A percentile compares a stretch with the other conserved stretches of the same genome.
Evolutionary conservation across 2,888 invertebrate genomes (phyloP).

Genomic region (Netelia fuscicornis): DNA sequence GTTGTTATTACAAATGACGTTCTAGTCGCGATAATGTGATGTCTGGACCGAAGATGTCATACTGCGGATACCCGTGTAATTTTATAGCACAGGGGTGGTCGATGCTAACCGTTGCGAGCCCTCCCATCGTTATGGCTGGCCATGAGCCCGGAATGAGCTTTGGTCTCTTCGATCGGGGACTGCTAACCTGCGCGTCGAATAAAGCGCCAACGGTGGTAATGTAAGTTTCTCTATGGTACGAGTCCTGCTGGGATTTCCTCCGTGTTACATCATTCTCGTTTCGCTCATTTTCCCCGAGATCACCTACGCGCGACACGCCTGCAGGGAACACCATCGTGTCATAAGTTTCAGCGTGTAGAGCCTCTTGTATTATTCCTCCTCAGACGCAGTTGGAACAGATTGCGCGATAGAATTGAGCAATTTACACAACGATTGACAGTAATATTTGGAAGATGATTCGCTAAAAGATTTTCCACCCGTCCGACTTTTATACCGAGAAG

Average conservation of each 20-base stretch:
- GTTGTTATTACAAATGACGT: neutral
- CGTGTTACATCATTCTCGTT: neutral
- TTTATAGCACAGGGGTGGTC: conserved; percentile 22
- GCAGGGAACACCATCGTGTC: neutral
- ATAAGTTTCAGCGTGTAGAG: neutral
- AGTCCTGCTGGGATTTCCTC: neutral
- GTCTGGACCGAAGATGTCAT: neutral
- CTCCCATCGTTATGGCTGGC: conserved; percentile 38
- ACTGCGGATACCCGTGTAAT: conserved; percentile 41
- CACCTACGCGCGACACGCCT: neutral
- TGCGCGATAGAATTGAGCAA: neutral
- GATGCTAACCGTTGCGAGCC: neutral
- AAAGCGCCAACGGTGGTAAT: neutral
- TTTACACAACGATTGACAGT: neutral
- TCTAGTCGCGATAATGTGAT: neutral
- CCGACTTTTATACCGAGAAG: neutral
- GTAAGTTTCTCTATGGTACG: neutral
- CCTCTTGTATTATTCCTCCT: neutral
- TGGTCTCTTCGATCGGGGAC: conserved; percentile 1
- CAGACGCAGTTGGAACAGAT: neutral
- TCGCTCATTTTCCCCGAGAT: neutral
- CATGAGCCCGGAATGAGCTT: conserved; percentile 23
- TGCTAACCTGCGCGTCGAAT: neutral
- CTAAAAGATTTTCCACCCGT: neutral
- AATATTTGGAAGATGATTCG: neutral